A percentile compares a stretch with the other conserved stretches of the same genome.
phyloP scores from a whole-genome alignment of 2,888 invertebrate genomes.

The Thymelicus acteon region DNA sequence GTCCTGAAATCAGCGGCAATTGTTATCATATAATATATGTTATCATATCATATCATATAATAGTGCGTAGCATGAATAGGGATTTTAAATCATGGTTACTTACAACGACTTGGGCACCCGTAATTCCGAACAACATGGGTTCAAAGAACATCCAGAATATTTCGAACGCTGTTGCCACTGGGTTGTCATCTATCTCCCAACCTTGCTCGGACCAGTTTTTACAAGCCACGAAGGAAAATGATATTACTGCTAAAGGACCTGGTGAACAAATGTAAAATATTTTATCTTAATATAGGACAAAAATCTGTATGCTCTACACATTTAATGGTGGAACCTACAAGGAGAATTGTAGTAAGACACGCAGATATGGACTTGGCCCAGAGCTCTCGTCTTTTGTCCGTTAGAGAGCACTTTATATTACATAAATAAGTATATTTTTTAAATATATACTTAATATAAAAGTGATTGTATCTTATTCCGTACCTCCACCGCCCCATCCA shows the following conservation, averaged over 20 bases:
- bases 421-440: too few species aligned
- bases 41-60: too few species aligned
- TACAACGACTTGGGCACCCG: constrained; percentile 94
- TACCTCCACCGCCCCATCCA: constrained; percentile 87
- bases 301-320: too few species aligned
- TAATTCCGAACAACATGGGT: constrained; percentile 96
- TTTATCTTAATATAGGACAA: neutral
- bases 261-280: constrained; percentile 55
- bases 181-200: constrained; percentile 95
- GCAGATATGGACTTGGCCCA: too few species aligned
- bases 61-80: too few species aligned
- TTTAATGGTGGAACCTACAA: too few species aligned
- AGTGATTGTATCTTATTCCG: constrained; percentile 39
- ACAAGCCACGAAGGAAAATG: constrained; percentile 92
- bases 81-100: constrained; percentile 45
- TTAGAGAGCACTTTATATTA: too few species aligned
- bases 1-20: too few species aligned
- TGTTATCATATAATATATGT: too few species aligned
- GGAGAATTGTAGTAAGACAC: too few species aligned
- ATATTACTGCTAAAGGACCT: constrained; percentile 93
- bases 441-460: too few species aligned
- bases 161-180: constrained; percentile 94
- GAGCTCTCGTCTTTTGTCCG: too few species aligned
- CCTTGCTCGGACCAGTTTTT: constrained; percentile 93
- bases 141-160: constrained; percentile 98